Percentiles rank a stretch among this genome's conserved stretches.
These are phyloP conservation scores for Notoglanidium macrostoma DNA, from an alignment of 2,797 vertebrate species.

Conservation along the genomic window DNA sequence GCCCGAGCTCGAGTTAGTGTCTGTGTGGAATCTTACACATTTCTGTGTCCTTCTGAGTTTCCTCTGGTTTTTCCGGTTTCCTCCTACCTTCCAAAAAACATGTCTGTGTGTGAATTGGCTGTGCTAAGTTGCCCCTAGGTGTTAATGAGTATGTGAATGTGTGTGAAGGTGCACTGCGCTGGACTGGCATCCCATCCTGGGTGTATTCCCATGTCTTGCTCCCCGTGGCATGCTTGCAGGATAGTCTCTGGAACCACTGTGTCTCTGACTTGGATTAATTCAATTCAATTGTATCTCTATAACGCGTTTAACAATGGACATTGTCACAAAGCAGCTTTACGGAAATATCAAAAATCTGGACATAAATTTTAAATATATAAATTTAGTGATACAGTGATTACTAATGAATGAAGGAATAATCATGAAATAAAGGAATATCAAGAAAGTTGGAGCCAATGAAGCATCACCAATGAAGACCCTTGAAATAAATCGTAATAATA, in stretches of 20 bases:
- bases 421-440: not conserved
- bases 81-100: not conserved
- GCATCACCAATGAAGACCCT: not conserved
- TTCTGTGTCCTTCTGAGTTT: not conserved
- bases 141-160: not conserved
- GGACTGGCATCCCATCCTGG: no score
- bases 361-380: no score
- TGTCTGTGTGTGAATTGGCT: not conserved
- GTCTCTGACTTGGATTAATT: not conserved
- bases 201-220: no score
- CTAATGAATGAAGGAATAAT: not conserved
- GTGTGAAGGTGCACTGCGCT: no score
- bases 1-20: not conserved
- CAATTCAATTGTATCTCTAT: no score
- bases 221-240: no score
- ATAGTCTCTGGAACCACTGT: not conserved
- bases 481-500: not conserved
- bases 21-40: not conserved
- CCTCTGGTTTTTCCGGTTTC: not conserved
- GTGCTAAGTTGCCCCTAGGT: not conserved
- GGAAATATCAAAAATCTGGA: no score
- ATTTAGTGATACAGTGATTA: no score
- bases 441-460: not conserved
- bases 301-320: no score
- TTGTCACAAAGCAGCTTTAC: no score